Conservation (phyloP, 2,797 vertebrate species). For the Muscicapa comitata region DNA sequence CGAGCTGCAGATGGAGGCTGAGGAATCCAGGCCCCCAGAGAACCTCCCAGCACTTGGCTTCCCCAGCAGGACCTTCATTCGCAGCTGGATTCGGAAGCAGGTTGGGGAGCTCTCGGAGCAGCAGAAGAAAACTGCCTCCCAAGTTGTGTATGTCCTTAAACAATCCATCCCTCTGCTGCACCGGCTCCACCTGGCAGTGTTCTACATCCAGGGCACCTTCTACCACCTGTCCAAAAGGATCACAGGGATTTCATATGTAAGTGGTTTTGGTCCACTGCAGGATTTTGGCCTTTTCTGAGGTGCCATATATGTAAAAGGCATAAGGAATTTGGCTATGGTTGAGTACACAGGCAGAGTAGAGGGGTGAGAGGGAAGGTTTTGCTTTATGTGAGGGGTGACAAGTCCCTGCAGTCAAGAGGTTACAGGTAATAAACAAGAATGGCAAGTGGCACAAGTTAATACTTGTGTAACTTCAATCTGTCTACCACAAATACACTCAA, state of each 20-base stretch:
- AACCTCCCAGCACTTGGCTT: not conserved
- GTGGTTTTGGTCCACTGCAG: constrained; percentile 41
- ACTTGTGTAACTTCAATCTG: not conserved
- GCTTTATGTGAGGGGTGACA: not conserved
- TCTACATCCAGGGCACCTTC: constrained; percentile 85
- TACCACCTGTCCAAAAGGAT: constrained; percentile 90
- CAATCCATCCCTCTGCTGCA: constrained; percentile 79
- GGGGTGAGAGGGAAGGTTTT: not conserved
- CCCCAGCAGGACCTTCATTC: constrained; percentile 37
- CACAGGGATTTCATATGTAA: constrained; percentile 83
- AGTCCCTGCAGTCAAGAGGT: not conserved
- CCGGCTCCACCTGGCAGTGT: constrained; percentile 84
- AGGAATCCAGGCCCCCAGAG: not conserved
- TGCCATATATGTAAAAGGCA: accelerated
- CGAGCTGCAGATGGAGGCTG: constrained; percentile 74
- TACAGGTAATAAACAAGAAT: not conserved
- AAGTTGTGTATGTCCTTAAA: constrained; percentile 63
- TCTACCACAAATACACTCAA: not conserved
- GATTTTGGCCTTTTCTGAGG: not conserved
- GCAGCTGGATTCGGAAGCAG: constrained; percentile 68
- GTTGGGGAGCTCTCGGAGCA: constrained; percentile 70
- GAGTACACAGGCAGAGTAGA: not conserved
- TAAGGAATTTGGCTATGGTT: not conserved
- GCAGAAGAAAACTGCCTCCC: constrained; percentile 77
- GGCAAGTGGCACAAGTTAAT: not conserved